Evolutionary conservation across 2,797 vertebrate species (phyloP), one percentile per base, ranked within the genome.

Genomic region (Gymnothorax reevesii): DNA sequence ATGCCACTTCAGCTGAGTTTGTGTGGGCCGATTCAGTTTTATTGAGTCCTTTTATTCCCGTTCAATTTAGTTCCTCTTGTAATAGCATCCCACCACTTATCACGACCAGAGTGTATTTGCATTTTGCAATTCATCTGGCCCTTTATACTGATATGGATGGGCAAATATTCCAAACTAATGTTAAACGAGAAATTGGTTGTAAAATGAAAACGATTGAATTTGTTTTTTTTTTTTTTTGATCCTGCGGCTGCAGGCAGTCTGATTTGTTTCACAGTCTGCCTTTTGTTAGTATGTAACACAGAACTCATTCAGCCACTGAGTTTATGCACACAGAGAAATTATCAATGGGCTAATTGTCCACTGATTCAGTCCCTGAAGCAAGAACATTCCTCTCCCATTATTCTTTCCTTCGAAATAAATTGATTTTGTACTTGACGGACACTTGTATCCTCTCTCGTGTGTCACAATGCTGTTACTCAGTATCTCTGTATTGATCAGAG

Each of bases 51-150:
- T 64, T 60, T 20, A 64, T 64, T 64, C 22, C 22, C 5, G 22
- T 69, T 25, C 25, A 25, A n/a, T 25, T 25, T 69, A 69, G 8
- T 69, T 69, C 64, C 64, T 69, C 64, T 1, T 69, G 64, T 7
- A 69, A 69, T 69, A 69, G 64, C 10, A 69, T 69, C 64, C n/a
- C n/a, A 69, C 64, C 64, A 69, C 64, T 69, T 69, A 69, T 25
- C 7, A 22, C 42, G 42, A 60, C 59, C 59, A 60, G 17, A 49
- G 15, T 77, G 4, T 2, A 20, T 52, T 77, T 77, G 52, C 42
- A 79, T 52, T 79, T 79, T 79, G 20, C 10, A 52, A 7, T 54
- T 64, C 7, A 52, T 54, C 54, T 79, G 6, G 4, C n/a, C 42
- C 33, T 52, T 80, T 80, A 55, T 2, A 20, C 52, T 80, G 6